A percentile compares a stretch with the other conserved stretches of the same genome.
These are phyloP conservation scores for Abrostola tripartita DNA, from an alignment of 2,888 invertebrate species.

Conservation along the genomic window DNA sequence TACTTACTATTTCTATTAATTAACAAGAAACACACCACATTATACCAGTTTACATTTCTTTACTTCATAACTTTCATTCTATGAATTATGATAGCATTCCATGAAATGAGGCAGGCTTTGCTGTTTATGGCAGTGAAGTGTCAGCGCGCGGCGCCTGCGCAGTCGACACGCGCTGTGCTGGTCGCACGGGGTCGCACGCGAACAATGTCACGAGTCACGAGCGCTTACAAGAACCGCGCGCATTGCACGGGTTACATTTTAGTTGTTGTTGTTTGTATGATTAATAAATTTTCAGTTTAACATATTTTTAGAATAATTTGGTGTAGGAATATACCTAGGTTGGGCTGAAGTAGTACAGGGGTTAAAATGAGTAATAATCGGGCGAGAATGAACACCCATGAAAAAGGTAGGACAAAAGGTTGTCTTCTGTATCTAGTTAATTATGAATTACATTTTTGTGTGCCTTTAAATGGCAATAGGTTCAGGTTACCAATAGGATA, in stretches of 20 bases:
- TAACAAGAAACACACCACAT: slow-evolving; percentile 1
- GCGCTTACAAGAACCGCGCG: slow-evolving; percentile 33
- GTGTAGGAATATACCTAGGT: no score
- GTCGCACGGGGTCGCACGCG: slow-evolving; percentile 58
- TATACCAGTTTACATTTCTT: slow-evolving; percentile 14
- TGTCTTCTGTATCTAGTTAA: no score
- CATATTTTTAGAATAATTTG: no score
- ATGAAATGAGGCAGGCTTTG: slow-evolving; percentile 18
- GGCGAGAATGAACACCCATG: no score
- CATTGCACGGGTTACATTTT: slow-evolving; percentile 37
- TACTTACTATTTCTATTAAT: neutral
- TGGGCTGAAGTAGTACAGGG: no score
- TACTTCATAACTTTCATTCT: slow-evolving; percentile 29
- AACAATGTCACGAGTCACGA: slow-evolving; percentile 51
- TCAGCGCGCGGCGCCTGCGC: slow-evolving; percentile 43
- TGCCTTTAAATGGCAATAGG: no score
- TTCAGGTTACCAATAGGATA: no score
- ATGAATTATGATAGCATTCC: slow-evolving; percentile 27
- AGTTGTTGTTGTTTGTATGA: slow-evolving; percentile 15
- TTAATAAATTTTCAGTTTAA: neutral
- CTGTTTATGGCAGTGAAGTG: slow-evolving; percentile 37
- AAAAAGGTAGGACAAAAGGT: no score
- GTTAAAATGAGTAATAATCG: no score
- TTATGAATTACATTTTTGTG: no score
- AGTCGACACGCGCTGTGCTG: slow-evolving; percentile 32